Base-by-base conservation (phyloP, 2,888 invertebrate genomes). In the Agrypnus murinus region DNA sequence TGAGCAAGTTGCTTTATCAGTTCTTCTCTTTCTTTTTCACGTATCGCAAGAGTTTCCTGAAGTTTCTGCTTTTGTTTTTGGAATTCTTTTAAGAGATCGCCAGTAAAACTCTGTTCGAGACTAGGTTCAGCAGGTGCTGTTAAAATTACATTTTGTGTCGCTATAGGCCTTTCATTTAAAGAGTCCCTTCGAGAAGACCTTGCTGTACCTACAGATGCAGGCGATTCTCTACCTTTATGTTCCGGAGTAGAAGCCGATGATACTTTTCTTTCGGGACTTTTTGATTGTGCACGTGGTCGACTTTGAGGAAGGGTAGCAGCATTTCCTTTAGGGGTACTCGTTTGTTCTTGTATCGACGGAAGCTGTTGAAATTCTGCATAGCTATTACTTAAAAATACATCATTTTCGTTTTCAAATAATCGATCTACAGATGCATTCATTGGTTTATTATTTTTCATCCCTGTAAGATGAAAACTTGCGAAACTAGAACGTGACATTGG, bases 401-500 rank as follows among this genome's bases (percentile, higher is more conserved):
- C 92, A 50, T 87, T 87, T 79, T 92, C 92, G 80, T 91, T 93
- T 80, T 95, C 94, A 83, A 97, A 97, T 43, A 97, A 87, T 75
- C 94, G 88, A 84, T 97, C 96, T 10, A 97, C 96, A 0, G 96
- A 96, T 2, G 95, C 93, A 79, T 95, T 95, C 96, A 97, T 96
- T 50, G 91, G 83, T 84, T 92, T 93, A 83, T 89, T 92, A 70
- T 91, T 91, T 83, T 93, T 93, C 55, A 93, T 92, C 3, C 90
- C 90, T 10, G 93, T 95, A 38, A 96, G 88, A 84, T 96, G 95
- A 84, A 96, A 95, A 77, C 95, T 95, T 14, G 95, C 95, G 81
- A 96, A 94, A 79, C 95, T 93, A 12, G 93, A 95, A 53, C 93
- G 88, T 0, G 91, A 90, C 91, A 92, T 92, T 1, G 89, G 90